These are phyloP conservation scores for Pardalotus punctatus DNA, from an alignment of 2,113 vertebrate species.

Conservation along the genomic window DNA sequence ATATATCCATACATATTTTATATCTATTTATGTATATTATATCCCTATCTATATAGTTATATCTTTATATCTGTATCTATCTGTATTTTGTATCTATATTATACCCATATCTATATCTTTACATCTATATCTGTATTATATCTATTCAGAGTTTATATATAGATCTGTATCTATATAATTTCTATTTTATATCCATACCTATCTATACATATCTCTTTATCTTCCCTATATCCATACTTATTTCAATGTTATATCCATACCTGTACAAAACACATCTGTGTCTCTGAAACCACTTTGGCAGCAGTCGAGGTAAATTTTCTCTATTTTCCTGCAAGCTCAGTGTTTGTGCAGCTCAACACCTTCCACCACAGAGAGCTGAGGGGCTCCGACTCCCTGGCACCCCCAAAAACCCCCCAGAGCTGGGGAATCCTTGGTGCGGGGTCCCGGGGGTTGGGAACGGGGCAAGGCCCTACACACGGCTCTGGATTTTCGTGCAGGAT, in stretches of 20 bases:
- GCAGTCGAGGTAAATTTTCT: background rate
- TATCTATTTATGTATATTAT: background rate
- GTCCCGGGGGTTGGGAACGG: background rate
- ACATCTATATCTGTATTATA: background rate
- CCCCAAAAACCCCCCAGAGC: no score
- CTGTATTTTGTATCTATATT: background rate
- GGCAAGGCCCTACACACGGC: accelerated
- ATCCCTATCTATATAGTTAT: no score
- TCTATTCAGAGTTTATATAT: no score
- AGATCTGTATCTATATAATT: background rate
- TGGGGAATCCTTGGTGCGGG: background rate
- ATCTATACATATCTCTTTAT: background rate
- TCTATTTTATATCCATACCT: background rate
- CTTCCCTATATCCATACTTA: background rate
- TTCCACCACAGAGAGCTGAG: background rate
- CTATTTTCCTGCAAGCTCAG: background rate
- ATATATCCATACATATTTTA: background rate
- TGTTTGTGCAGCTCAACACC: background rate
- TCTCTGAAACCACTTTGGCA: background rate
- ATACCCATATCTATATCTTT: background rate
- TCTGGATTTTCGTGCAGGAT: background rate
- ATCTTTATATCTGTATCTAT: background rate
- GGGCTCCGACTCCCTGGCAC: background rate
- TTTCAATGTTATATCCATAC: background rate
- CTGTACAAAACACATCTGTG: background rate